Evolutionary conservation across 2,797 vertebrate genomes (phyloP), one percentile per base, ranked within the genome.

Genomic region (Synanceia verrucosa): DNA sequence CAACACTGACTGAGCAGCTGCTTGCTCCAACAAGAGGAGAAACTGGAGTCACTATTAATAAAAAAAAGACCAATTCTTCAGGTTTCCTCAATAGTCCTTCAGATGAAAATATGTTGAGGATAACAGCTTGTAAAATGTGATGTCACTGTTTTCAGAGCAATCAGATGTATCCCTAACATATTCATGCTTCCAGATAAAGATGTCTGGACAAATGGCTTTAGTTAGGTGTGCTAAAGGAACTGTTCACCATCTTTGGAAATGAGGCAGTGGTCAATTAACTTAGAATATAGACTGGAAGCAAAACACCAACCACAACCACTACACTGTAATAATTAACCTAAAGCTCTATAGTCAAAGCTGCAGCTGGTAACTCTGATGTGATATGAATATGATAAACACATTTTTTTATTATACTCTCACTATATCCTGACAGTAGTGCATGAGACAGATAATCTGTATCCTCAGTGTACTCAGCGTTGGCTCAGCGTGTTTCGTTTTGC

Each of bases 31-130:
- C 14, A 59, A 39, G 31, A 6, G n/a, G 36, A 65, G 21, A 52
- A 47, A 18, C 5, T 18, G 11, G 12, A 23, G 37, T 69, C 33
- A 1, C 55, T 50, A 34, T 65, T 65, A 67, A 76, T 80, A 62
- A 70, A 62, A 70, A 62, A 43, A 47, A 10, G 26, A 12, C 28
- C 48, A 36, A 66, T 57, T 71, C 26, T 47, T 60, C 24, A 24
- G 18, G 47, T 65, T 69, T 46, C 26, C 37, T 70, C 31, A 26
- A 58, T 31, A 21, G 62, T 63, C n/a, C 58, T 31, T 62, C 26
- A 29, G 34, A 65, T 11, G 29, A 47, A 26, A 37, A 41, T 4
- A 24, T 6, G 4, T 3, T 5, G 7, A 36, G n/a, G 6, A 26
- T 24, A 43, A 53, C 4, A 9, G 29, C 43, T 36, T 48, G 28